phyloP scores from a whole-genome alignment of 2,113 vertebrate genomes.

The Scomber scombrus region DNA sequence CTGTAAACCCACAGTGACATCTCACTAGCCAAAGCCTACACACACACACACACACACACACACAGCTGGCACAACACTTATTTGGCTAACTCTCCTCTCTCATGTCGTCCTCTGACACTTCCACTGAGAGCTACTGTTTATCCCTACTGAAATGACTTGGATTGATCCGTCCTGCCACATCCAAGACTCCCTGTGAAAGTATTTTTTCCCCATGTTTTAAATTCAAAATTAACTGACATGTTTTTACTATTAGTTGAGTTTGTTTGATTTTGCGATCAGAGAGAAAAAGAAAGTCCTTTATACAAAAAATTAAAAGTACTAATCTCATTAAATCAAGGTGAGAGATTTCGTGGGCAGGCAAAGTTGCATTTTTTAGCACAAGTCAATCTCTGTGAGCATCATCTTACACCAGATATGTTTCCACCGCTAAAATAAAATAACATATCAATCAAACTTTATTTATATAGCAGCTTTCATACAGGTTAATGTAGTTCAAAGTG shows the following conservation, averaged over 20 bases:
- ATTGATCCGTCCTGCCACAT: conserved; percentile 20
- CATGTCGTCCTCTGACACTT: conserved; percentile 58
- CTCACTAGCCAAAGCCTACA: conserved; percentile 50
- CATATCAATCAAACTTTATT: too few relatives aligned
- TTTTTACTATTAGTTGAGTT: neutral
- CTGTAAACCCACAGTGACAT: conserved; percentile 55
- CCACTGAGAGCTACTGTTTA: conserved; percentile 39
- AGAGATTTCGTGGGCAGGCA: neutral
- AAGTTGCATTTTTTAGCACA: neutral
- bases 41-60: conserved; percentile 26
- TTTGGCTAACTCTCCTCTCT: conserved; percentile 56
- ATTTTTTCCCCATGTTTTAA: neutral
- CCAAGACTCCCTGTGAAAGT: neutral
- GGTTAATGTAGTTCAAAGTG: too few relatives aligned
- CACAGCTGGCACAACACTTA: conserved; percentile 57
- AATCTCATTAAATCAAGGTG: neutral
- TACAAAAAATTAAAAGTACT: neutral
- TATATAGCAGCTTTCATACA: too few relatives aligned
- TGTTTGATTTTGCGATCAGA: neutral
- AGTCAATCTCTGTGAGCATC: too few relatives aligned
- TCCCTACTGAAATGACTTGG: conserved; percentile 43
- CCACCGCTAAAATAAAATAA: too few relatives aligned
- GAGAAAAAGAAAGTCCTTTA: neutral
- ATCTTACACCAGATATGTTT: too few relatives aligned
- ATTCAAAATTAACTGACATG: neutral